phyloP scores from a whole-genome alignment of 2,888 invertebrate genomes.

The Drosophila meridiana region DNA sequence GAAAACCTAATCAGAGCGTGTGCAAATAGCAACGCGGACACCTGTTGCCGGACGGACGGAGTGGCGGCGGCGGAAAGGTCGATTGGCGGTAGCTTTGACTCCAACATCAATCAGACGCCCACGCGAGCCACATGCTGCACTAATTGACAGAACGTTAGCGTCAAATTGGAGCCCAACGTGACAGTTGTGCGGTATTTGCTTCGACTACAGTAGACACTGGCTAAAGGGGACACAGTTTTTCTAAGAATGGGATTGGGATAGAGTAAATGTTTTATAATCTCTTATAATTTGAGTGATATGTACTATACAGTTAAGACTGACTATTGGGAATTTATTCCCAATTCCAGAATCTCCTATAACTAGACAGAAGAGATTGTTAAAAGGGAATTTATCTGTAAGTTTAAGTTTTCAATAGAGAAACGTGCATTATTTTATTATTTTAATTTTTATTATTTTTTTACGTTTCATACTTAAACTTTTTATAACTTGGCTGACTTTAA shows the following conservation, averaged over 20 bases:
- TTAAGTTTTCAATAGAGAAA: too few species aligned
- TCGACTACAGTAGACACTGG: constrained; percentile 40
- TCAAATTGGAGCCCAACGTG: constrained; percentile 62
- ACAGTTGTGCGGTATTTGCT: constrained; percentile 40
- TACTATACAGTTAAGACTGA: neutral
- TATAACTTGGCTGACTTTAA: neutral
- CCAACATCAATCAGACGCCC: constrained; percentile 72
- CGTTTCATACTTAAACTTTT: neutral
- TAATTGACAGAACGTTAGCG: constrained; percentile 73
- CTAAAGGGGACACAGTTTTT: neutral
- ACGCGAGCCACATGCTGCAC: constrained; percentile 55
- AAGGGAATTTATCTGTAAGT: too few species aligned
- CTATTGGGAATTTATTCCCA: neutral
- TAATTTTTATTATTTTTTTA: too few species aligned
- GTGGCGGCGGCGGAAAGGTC: constrained; percentile 1
- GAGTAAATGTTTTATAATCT: neutral
- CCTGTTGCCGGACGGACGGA: constrained; percentile 52
- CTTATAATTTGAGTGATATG: neutral
- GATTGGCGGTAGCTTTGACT: constrained; percentile 55
- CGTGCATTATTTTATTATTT: too few species aligned
- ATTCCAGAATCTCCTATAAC: too few species aligned
- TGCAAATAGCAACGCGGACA: constrained; percentile 53
- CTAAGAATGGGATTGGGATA: neutral
- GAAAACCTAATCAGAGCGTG: constrained; percentile 58
- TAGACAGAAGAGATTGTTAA: too few species aligned